Evolutionary conservation across 2,797 vertebrate genomes (phyloP).

Genomic region (Loris lydekkerianus): DNA sequence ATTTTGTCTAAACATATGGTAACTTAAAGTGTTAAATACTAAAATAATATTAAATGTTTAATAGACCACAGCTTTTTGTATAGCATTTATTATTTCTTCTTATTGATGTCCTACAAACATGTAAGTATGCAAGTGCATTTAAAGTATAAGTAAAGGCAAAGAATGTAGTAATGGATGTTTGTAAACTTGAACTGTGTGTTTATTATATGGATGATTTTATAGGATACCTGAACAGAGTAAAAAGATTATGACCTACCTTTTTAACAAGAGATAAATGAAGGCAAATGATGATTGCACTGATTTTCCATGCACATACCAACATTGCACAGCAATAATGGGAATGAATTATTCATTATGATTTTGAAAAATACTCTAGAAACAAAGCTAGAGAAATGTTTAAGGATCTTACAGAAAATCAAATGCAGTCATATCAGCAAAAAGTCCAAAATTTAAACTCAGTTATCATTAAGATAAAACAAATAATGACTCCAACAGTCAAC

Average conservation of each 20-base stretch:
- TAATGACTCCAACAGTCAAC: not conserved
- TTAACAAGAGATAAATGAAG: not conserved
- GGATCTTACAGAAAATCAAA: constrained; percentile 46
- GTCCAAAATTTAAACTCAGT: not conserved
- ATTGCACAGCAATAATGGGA: not conserved
- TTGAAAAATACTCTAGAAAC: constrained; percentile 5
- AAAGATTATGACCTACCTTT: not conserved
- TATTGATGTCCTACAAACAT: not conserved
- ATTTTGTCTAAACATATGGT: not conserved
- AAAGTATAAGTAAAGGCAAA: not conserved
- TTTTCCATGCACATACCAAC: not conserved
- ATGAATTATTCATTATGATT: not conserved
- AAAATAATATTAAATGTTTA: constrained; percentile 31
- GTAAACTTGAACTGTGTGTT: constrained; percentile 3
- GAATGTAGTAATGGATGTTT: not conserved
- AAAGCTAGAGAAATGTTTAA: constrained; percentile 42
- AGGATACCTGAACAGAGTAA: constrained; percentile 15
- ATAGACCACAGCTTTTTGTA: not conserved
- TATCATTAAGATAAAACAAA: constrained; percentile 43
- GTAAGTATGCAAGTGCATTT: not conserved
- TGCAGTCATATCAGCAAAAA: not conserved
- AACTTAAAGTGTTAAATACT: constrained; percentile 19
- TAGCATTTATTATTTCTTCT: not conserved
- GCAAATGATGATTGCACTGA: not conserved
- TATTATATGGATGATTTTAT: not conserved